Evolutionary conservation across 2,888 invertebrate species (phyloP).

Genomic region (Crematogaster levior): DNA sequence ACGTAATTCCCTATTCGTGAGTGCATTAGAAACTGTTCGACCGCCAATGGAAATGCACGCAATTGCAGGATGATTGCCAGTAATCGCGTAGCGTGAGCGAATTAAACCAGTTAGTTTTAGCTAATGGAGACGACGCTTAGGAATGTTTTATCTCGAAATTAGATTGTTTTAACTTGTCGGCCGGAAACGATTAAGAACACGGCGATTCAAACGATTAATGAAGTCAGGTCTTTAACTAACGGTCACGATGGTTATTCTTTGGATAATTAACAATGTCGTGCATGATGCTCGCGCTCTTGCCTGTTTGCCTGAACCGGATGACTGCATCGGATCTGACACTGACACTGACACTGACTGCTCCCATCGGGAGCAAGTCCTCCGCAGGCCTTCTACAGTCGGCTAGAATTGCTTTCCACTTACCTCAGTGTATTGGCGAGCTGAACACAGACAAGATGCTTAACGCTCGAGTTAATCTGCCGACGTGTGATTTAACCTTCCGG

Average conservation of each 20-base stretch:
- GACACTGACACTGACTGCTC: constrained; percentile 54
- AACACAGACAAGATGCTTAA: constrained; percentile 45
- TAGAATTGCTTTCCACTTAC: constrained; percentile 52
- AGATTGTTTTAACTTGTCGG: neutral
- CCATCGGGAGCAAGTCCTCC: constrained; percentile 40
- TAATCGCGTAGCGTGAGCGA: constrained; percentile 28
- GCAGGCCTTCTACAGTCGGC: constrained; percentile 36
- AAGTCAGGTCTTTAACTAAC: neutral
- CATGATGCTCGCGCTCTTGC: constrained; percentile 1
- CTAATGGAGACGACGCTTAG: constrained; percentile 1
- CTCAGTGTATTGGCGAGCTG: constrained; percentile 14
- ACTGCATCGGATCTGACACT: constrained; percentile 52
- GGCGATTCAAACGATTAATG: neutral
- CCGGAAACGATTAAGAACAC: neutral
- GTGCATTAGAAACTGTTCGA: constrained; percentile 22
- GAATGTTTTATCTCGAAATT: constrained; percentile 14
- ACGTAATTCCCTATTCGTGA: constrained; percentile 52
- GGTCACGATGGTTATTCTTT: constrained; percentile 23
- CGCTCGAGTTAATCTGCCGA: constrained; percentile 42
- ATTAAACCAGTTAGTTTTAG: constrained; percentile 33
- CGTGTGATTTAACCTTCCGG: constrained; percentile 47
- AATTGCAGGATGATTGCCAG: constrained; percentile 22
- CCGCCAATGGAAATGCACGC: constrained; percentile 25
- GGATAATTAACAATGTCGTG: constrained; percentile 30
- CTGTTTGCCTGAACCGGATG: constrained; percentile 32